Evolutionary conservation across 2,888 invertebrate genomes (phyloP).

Genomic region (Drosophila mimetica): DNA sequence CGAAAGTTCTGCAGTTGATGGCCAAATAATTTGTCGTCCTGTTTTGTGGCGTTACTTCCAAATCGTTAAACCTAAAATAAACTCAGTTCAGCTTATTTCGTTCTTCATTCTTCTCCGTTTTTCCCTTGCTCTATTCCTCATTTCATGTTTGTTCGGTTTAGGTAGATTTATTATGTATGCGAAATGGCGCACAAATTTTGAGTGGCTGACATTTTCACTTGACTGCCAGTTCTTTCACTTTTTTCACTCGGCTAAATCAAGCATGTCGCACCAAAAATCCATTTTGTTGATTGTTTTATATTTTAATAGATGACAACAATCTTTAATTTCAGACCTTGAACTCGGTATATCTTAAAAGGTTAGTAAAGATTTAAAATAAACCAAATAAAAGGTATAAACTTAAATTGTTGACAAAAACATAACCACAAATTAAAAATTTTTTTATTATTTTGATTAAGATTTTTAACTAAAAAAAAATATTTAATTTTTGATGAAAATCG

Average conservation of each 20-base stretch:
- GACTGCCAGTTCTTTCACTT: slow-evolving; percentile 26
- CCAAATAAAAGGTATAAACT: too few relatives aligned
- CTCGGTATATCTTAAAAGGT: too few relatives aligned
- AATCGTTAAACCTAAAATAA: slow-evolving; percentile 76
- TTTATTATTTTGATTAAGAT: too few relatives aligned
- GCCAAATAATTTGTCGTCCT: slow-evolving; percentile 79
- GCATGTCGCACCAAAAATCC: slow-evolving; percentile 52
- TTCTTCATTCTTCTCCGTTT: not conserved
- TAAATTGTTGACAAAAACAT: too few relatives aligned
- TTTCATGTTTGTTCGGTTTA: slow-evolving; percentile 38
- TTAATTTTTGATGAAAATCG: too few relatives aligned
- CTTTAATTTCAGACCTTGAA: too few relatives aligned
- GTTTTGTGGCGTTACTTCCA: slow-evolving; percentile 66
- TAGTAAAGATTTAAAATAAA: not conserved
- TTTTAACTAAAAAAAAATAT: too few relatives aligned
- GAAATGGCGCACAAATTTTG: slow-evolving; percentile 59
- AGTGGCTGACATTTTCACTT: slow-evolving; percentile 77
- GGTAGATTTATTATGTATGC: slow-evolving; percentile 68
- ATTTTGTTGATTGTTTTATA: slow-evolving; percentile 51
- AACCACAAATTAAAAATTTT: too few relatives aligned
- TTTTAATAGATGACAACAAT: slow-evolving; percentile 3
- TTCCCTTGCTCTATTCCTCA: slow-evolving; percentile 3
- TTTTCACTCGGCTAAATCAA: slow-evolving; percentile 64
- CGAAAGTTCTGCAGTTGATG: slow-evolving; percentile 72
- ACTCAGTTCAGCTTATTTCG: slow-evolving; percentile 43